Evolutionary conservation across 2,797 vertebrate genomes (phyloP), one percentile per base, ranked within the genome.

Genomic region (Nasua narica): DNA sequence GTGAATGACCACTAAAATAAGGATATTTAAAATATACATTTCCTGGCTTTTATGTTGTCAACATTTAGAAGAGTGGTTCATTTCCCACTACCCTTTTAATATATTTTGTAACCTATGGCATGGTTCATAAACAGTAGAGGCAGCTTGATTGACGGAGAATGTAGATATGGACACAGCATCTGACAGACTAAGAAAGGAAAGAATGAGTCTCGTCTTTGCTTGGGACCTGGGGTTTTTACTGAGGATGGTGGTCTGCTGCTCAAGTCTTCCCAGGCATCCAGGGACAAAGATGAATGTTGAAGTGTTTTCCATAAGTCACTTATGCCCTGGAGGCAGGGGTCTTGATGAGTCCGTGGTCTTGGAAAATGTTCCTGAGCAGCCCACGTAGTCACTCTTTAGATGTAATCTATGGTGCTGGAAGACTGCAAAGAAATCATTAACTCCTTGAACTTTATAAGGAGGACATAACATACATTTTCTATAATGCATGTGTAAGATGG

Each of bases 41-140:
- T 95, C n/a, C 19, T 81, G 32, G 77, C 27, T 90, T 76, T 43
- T 81, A 16, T 77, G 40, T 86, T 77, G 70, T 54, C 50, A 92
- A 15, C 40, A 65, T 84, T 88, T 84, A 40, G 56, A 94, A 56
- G n/a, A 76, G 32, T 54, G 35, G 43, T 54, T 72, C 90, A 90
- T 94, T 96, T 74, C 56, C 37, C 19, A 76, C 83, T 69, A 91
- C 21, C n/a, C 15, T 81, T 86, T 78, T 94, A 76, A 62, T 83
- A 43, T 87, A 48, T 91, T 88, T 95, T 92, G 79, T 87, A 29
- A 83, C 85, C 50, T 82, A 43, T 81, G 54, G 54, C 25, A 82
- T 96, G 91, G 62, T 70, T 91, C 52, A 50, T 81, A 91, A 69
- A 62, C 46, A 43, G 32, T 19, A 62, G 79, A 81, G 72, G 50